Evolutionary conservation across 2,797 vertebrate species (phyloP), one percentile per base, ranked within the genome.

Genomic region (Schizopygopsis pylzovi): DNA sequence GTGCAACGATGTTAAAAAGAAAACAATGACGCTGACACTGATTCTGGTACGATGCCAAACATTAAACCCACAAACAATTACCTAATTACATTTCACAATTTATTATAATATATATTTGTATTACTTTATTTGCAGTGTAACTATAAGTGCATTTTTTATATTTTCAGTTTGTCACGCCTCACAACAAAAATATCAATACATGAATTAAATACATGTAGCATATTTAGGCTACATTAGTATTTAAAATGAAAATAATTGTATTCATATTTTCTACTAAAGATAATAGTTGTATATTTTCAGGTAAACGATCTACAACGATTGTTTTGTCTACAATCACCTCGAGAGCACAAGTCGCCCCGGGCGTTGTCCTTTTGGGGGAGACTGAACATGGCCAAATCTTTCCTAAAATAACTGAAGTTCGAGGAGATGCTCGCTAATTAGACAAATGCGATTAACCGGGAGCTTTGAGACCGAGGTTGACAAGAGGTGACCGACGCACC

Each of bases 371-470:
- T 85, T 83, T 83, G 41, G 25, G 85, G 86, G 37, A 79, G 76
- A 71, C 77, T 43, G 85, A 88, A 87, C 89, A 90, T 79, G 90
- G 90, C 87, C 91, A 93, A 95, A 93, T 93, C 93, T 65, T 93
- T 94, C 94, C 92, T 89, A 91, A 94, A 95, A 95, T 94, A 94
- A 93, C 92, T 91, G 84, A 92, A 94, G 91, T 94, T 93, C 92
- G 61, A 89, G 80, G 90, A 92, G 92, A 91, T 90, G 91, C 80
- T 92, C 90, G 88, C 85, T 91, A 90, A 93, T 92, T 91, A 91
- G 92, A 92, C 93, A 95, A 94, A 95, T 95, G 94, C 91, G 94
- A 95, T 95, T 95, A 95, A 92, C 65, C 56, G 89, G 84, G 90
- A 90, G 92, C 91, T 93, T 93, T 93, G 89, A 87, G 87, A 87